phyloP scores from a whole-genome alignment of 2,797 vertebrate genomes.

The Sebastes miniatus region DNA sequence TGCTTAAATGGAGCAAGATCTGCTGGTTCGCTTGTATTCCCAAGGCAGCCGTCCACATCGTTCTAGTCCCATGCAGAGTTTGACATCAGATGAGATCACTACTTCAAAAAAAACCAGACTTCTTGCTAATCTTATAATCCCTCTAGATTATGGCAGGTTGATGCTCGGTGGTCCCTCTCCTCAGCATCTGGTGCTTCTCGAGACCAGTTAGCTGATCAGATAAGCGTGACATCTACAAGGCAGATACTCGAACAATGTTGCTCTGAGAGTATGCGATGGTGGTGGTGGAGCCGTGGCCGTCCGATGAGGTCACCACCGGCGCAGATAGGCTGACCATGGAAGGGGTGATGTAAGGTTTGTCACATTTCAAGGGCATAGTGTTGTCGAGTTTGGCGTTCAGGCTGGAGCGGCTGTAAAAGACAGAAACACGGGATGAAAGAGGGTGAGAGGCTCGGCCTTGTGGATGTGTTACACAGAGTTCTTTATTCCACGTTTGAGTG shows the following conservation, averaged over 20 bases:
- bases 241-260: conserved; percentile 99
- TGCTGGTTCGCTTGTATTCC: conserved; percentile 65
- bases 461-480: conserved; percentile 11
- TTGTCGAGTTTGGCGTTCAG: conserved; percentile 98
- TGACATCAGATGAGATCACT: conserved; percentile 77
- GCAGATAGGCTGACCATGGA: conserved; percentile 97
- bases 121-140: conserved; percentile 69
- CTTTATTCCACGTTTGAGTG: neutral
- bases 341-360: conserved; percentile 93
- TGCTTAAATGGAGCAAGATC: conserved; percentile 73
- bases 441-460: conserved; percentile 36
- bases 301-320: conserved; percentile 89
- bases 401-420: conserved; percentile 89
- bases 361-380: conserved; percentile 95
- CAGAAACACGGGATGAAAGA: conserved; percentile 34
- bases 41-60: conserved; percentile 66
- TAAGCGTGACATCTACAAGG: conserved; percentile 89
- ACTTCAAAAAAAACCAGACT: conserved; percentile 58
- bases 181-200: conserved; percentile 65
- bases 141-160: conserved; percentile 80
- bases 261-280: conserved; percentile 91
- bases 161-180: conserved; percentile 78
- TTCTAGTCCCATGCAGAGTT: conserved; percentile 76
- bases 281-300: conserved; percentile 87
- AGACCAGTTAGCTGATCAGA: conserved; percentile 70